phyloP scores from a whole-genome alignment of 64 coral and sea anemone genomes.

The Porites australiensis region DNA sequence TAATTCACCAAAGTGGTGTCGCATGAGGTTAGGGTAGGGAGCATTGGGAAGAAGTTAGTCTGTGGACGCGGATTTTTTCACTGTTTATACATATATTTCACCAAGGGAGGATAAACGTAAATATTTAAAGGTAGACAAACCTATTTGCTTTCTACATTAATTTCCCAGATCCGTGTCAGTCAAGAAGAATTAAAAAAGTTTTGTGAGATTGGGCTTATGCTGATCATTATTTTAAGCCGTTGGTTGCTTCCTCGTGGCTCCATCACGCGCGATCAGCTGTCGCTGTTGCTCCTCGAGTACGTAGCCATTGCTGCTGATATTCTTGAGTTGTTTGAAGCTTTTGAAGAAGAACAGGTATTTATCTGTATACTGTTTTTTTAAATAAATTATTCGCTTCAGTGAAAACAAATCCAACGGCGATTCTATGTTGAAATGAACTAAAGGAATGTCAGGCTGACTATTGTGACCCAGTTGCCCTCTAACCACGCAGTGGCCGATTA shows the following conservation, averaged over 20 bases:
- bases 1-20: not conserved
- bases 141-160: not conserved
- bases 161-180: not conserved
- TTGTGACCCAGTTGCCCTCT: too few relatives aligned
- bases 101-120: not conserved
- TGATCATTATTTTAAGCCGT: slow-evolving; percentile 69
- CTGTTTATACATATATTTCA: not conserved
- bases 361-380: not conserved
- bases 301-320: slow-evolving; percentile 89
- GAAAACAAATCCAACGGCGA: too few relatives aligned
- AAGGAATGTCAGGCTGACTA: too few relatives aligned
- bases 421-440: too few relatives aligned
- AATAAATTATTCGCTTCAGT: too few relatives aligned
- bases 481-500: too few relatives aligned
- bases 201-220: slow-evolving; percentile 68
- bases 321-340: slow-evolving; percentile 72
- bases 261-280: slow-evolving; percentile 84
- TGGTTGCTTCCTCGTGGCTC: slow-evolving; percentile 86
- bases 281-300: slow-evolving; percentile 79
- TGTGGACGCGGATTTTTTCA: not conserved
- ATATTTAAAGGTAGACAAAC: too few relatives aligned
- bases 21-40: not conserved
- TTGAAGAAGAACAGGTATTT: slow-evolving; percentile 60
- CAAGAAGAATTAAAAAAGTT: slow-evolving; percentile 66
- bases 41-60: not conserved